Conservation (phyloP, 2,888 invertebrate species). For the Drosophila fulvimacula region DNA sequence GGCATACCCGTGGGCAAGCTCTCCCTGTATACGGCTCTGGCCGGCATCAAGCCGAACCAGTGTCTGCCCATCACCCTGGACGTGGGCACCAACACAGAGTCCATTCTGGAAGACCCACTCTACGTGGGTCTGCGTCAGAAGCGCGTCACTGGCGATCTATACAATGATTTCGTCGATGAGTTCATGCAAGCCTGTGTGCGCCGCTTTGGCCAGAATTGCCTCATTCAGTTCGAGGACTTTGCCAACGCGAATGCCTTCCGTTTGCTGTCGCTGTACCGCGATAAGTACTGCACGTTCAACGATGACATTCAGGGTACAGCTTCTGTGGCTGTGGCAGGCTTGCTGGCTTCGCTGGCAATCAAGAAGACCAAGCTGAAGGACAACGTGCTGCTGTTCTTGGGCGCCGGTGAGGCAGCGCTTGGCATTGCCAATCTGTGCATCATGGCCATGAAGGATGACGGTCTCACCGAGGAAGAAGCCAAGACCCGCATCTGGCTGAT, state of each 20-base stretch:
- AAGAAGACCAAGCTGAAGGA: conserved; percentile 93
- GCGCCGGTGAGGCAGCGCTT: conserved; percentile 98
- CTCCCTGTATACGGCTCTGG: conserved; percentile 97
- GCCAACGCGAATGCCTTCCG: conserved; percentile 98
- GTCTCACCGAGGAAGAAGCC: conserved; percentile 91
- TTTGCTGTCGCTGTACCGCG: conserved; percentile 94
- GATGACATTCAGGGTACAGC: conserved; percentile 99
- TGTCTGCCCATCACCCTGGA: conserved; percentile 97
- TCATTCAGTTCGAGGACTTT: conserved; percentile 99
- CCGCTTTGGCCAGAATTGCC: conserved; percentile 93
- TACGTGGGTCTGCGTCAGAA: conserved; percentile 97
- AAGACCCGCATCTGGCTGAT: conserved; percentile 95
- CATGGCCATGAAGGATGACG: conserved; percentile 96
- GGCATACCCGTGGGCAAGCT: conserved; percentile 99
- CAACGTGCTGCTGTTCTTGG: conserved; percentile 96
- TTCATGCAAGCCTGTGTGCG: conserved; percentile 97
- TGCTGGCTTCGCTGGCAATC: conserved; percentile 93
- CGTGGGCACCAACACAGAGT: conserved; percentile 95
- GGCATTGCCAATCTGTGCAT: conserved; percentile 97
- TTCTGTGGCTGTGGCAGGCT: conserved; percentile 96
- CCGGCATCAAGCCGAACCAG: conserved; percentile 97
- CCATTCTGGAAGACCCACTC: conserved; percentile 94
- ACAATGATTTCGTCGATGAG: conserved; percentile 98
- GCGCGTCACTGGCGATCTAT: conserved; percentile 92
- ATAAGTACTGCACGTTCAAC: conserved; percentile 97